These are phyloP conservation scores for Trematocara macrostoma DNA, from an alignment of 2,113 vertebrate genomes.

Conservation along the genomic window DNA sequence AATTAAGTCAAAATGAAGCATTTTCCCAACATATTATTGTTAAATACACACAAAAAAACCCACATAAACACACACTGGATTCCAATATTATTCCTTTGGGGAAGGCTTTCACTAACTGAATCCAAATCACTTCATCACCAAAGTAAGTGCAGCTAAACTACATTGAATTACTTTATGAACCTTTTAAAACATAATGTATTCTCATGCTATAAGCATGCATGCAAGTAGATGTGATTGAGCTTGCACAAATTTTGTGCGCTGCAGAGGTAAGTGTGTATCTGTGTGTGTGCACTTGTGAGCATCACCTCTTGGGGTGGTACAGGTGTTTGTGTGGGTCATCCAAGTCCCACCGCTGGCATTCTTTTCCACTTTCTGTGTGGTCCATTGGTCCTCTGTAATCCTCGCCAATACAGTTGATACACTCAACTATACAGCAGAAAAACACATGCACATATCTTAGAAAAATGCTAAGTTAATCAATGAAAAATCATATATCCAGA, in stretches of 20 bases:
- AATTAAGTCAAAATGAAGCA: constrained; percentile 16
- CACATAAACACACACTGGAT: constrained; percentile 10
- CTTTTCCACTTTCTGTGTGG: constrained; percentile 89
- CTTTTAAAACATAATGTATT: neutral
- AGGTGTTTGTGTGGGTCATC: constrained; percentile 89
- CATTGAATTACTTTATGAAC: neutral
- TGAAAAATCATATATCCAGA: neutral
- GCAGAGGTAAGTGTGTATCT: neutral
- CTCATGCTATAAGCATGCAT: neutral
- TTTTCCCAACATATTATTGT: constrained; percentile 2
- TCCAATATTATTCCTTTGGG: neutral
- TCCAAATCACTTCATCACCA: constrained; percentile 29
- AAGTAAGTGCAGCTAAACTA: neutral
- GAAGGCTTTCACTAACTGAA: neutral
- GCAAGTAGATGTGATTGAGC: neutral
- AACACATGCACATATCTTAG: neutral
- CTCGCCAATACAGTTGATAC: constrained; percentile 92
- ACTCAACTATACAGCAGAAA: constrained; percentile 79
- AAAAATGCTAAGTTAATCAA: neutral
- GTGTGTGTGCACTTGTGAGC: neutral
- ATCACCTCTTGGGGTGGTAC: constrained; percentile 89
- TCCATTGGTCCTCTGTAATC: constrained; percentile 96
- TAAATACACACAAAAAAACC: neutral
- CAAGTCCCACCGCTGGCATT: constrained; percentile 96
- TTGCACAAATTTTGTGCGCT: neutral